These are phyloP conservation scores for Pteronotus mesoamericanus DNA, from an alignment of 2,797 vertebrate genomes.

Conservation along the genomic window DNA sequence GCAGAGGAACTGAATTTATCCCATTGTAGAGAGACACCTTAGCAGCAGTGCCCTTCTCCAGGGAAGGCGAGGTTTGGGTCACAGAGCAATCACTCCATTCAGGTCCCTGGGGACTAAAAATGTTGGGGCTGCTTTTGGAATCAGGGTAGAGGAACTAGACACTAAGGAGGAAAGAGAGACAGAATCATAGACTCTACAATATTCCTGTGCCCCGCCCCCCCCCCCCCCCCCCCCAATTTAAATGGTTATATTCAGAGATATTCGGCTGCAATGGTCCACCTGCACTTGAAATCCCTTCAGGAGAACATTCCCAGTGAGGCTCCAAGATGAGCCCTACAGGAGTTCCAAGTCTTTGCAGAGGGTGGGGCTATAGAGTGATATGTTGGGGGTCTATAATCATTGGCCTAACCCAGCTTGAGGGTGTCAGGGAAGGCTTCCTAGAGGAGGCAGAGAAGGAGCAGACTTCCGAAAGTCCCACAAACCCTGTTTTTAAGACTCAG, in stretches of 20 bases:
- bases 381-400: not conserved
- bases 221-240: not conserved
- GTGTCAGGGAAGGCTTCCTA: not conserved
- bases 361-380: not conserved
- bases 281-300: not conserved
- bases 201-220: no score
- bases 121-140: not conserved
- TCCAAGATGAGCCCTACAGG: not conserved
- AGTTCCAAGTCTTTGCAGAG: not conserved
- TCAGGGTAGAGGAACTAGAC: not conserved
- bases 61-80: not conserved
- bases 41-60: not conserved
- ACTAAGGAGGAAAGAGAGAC: not conserved
- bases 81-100: not conserved
- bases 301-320: not conserved
- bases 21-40: not conserved
- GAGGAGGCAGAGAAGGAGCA: not conserved
- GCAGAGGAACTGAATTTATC: slow-evolving; percentile 1
- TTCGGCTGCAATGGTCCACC: not conserved
- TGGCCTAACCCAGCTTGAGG: not conserved
- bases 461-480: not conserved
- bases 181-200: not conserved
- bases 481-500: not conserved
- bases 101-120: not conserved
- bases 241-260: not conserved